These are phyloP conservation scores for Rhinichthys klamathensis DNA, from an alignment of 2,113 vertebrate genomes.

Conservation along the genomic window DNA sequence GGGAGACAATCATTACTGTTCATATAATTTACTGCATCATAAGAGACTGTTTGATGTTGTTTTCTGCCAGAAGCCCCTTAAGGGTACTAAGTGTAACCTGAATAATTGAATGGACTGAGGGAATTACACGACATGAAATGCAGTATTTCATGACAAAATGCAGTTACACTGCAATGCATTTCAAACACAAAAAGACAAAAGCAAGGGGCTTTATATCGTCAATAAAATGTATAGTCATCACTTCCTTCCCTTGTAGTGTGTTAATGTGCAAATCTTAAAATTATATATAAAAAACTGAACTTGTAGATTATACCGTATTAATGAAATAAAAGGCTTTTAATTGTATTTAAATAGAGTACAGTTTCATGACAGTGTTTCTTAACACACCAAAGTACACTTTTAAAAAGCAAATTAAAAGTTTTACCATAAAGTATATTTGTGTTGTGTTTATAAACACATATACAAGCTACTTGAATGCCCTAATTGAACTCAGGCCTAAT, in stretches of 20 bases:
- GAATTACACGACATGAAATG: neutral
- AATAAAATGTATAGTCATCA: neutral
- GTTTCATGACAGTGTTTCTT: no score
- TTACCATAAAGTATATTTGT: no score
- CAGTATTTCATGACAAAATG: neutral
- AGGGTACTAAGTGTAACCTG: neutral
- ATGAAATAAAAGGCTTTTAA: neutral
- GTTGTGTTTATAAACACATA: no score
- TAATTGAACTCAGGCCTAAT: no score
- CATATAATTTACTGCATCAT: constrained; percentile 5
- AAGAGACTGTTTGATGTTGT: neutral
- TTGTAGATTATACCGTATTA: neutral
- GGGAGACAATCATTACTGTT: constrained; percentile 16
- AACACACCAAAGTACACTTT: no score
- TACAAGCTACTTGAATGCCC: no score
- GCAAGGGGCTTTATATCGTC: no score
- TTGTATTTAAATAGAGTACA: no score
- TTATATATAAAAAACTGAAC: no score
- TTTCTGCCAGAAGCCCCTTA: neutral
- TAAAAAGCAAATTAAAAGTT: no score
- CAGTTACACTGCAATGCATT: neutral
- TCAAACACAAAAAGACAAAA: neutral
- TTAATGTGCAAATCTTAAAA: no score
- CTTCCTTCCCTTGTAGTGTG: neutral
- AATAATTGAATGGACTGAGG: neutral